Evolutionary conservation across 2,797 vertebrate genomes (phyloP), one percentile per base, ranked within the genome.

Genomic region (Danio kyathit): DNA sequence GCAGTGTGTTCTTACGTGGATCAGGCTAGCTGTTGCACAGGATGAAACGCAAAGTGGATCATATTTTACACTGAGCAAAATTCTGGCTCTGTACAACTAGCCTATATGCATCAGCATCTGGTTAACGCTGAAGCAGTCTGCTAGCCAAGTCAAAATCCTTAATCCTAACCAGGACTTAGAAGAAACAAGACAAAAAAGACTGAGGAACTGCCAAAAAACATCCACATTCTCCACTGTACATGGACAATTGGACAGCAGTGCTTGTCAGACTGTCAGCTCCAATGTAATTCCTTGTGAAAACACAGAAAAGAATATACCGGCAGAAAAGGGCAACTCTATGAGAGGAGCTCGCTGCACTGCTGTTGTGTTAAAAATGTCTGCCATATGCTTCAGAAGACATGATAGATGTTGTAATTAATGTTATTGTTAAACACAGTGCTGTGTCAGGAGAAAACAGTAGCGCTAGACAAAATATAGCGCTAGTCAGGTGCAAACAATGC

Each of bases 221-320:
- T 51, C 12, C 29, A n/a, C 21, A 49, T 19, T 77, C 9, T 38
- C 29, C 56, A 9, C 52, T 40, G 64, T 78, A 67, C 64, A 78
- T 40, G 64, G 65, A 59, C 75, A 78, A 46, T 17, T 79, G 76
- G 76, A 79, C 65, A 79, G 54, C 65, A 40, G 43, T 51, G n/a
- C 56, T 67, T 61, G 65, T 69, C 76, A 69, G 29, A 60, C 21
- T 79, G 65, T 79, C 76, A 79, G 44, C 17, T 70, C 44, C 64
- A 67, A 59, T 69, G 21, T 41, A 48, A 60, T 21, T 60, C 44
- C 44, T 19, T 41, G 54, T 51, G 12, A 14, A 79, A 70, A 69
- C 56, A 56, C 17, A 46, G 49, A 66, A 46, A 43, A 7, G 9
- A 46, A 66, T 56, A 40, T 67, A 59, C 16, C 19, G 17, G 52